Percentiles rank a stretch among this genome's conserved stretches.
These are phyloP conservation scores for Crotalus tigris DNA, from an alignment of 2,113 vertebrate species.

Conservation along the genomic window DNA sequence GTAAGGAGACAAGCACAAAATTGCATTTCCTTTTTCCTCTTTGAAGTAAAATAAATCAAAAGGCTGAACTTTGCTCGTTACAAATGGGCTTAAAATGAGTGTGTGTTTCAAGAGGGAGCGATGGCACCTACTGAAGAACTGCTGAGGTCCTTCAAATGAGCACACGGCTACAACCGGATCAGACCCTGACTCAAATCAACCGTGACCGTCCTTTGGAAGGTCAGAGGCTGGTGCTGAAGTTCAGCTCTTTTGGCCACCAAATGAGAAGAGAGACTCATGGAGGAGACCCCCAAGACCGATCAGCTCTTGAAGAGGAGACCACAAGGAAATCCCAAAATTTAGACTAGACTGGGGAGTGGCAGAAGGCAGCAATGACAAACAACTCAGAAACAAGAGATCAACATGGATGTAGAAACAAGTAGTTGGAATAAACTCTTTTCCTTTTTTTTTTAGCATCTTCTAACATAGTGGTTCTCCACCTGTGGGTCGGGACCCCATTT, in stretches of 20 bases:
- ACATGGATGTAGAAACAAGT: too few relatives aligned
- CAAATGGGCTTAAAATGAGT: not conserved
- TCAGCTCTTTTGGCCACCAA: not conserved
- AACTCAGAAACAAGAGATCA: too few relatives aligned
- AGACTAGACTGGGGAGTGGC: too few relatives aligned
- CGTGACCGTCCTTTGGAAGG: not conserved
- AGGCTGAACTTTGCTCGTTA: not conserved
- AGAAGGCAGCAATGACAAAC: too few relatives aligned
- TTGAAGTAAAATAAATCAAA: not conserved
- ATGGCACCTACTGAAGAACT: not conserved
- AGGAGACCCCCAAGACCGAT: not conserved
- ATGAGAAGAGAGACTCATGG: not conserved
- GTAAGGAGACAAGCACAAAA: too few relatives aligned
- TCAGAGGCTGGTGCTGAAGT: not conserved
- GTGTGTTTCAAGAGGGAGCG: not conserved
- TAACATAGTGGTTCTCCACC: too few relatives aligned
- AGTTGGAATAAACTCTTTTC: too few relatives aligned
- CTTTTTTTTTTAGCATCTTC: too few relatives aligned
- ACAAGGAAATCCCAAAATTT: too few relatives aligned
- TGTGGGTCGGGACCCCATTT: too few relatives aligned
- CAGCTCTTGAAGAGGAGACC: too few relatives aligned
- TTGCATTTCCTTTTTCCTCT: not conserved
- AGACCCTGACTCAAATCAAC: not conserved
- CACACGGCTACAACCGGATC: not conserved
- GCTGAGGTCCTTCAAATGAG: not conserved